Evolutionary conservation across 2,797 vertebrate species (phyloP).

Genomic region (Microctenopoma lineatum): DNA sequence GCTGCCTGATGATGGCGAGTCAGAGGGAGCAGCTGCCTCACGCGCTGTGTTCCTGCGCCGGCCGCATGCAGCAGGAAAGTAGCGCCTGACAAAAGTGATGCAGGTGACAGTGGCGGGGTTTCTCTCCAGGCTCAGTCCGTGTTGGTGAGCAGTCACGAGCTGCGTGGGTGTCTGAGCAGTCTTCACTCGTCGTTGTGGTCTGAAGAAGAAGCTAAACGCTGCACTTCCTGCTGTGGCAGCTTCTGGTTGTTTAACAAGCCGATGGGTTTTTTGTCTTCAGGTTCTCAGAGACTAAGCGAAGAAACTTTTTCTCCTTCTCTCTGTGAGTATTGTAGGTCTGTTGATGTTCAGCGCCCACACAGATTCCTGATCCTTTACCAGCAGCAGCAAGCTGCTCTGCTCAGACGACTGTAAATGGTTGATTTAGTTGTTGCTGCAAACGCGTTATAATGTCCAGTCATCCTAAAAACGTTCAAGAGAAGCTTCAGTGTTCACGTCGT

Average conservation of each 20-base stretch:
- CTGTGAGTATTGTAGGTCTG: no score
- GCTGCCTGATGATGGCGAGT: slow-evolving; percentile 2
- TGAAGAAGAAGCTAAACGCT: no score
- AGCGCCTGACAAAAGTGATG: slow-evolving; percentile 39
- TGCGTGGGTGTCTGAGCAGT: no score
- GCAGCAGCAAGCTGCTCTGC: neutral
- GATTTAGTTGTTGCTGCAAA: neutral
- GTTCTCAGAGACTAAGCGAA: no score
- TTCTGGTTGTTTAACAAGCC: neutral
- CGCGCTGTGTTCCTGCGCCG: slow-evolving; percentile 13
- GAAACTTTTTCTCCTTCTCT: no score
- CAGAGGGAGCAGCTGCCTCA: slow-evolving; percentile 4
- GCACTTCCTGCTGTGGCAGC: neutral
- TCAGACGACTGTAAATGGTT: neutral
- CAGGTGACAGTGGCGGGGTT: slow-evolving; percentile 4
- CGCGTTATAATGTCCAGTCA: neutral
- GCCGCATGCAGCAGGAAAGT: slow-evolving; percentile 20
- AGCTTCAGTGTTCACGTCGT: neutral
- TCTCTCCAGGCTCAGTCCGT: neutral
- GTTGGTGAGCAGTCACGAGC: slow-evolving; percentile 6
- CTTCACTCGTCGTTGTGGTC: no score
- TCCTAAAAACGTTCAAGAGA: neutral
- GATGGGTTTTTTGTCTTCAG: neutral
- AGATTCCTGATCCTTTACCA: neutral
- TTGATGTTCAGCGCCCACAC: neutral